phyloP scores from a whole-genome alignment of 2,113 vertebrate genomes.

The Dicrurus megarhynchus region DNA sequence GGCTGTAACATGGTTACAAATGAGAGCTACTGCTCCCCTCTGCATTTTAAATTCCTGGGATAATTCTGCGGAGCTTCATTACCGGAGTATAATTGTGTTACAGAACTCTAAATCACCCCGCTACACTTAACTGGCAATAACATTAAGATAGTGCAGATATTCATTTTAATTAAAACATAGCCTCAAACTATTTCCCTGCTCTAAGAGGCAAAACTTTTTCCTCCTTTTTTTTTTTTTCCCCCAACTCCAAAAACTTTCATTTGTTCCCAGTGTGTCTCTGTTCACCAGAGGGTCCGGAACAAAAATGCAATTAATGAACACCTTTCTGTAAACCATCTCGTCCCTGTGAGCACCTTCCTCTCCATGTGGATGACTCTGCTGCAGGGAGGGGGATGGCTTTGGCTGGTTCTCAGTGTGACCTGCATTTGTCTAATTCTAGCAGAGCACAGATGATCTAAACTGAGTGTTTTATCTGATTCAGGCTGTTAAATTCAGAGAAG shows the following conservation, averaged over 20 bases:
- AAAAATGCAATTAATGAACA: constrained; percentile 64
- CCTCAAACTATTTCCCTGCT: constrained; percentile 78
- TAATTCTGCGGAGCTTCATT: constrained; percentile 82
- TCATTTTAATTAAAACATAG: constrained; percentile 87
- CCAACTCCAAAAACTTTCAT: constrained; percentile 47
- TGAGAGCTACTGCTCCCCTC: constrained; percentile 76
- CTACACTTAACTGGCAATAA: constrained; percentile 85
- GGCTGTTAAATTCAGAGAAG: not conserved
- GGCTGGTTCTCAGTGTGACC: not conserved
- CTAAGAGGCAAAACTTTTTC: constrained; percentile 73
- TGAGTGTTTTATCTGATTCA: not conserved
- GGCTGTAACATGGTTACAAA: constrained; percentile 77
- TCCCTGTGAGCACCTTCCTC: not conserved
- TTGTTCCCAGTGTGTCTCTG: constrained; percentile 51
- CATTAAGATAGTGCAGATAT: constrained; percentile 83
- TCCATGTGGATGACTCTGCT: not conserved
- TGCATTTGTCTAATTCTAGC: not conserved
- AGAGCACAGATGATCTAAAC: not conserved
- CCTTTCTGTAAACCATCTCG: constrained; percentile 22
- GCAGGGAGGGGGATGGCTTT: not conserved
- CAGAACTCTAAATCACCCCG: constrained; percentile 82
- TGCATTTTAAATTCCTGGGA: constrained; percentile 80
- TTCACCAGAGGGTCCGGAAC: constrained; percentile 50
- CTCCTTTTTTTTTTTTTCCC: not conserved
- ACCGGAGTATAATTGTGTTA: constrained; percentile 81